Evolutionary conservation across 1,140 invertebrate species (phyloP), one percentile per base, ranked within the genome.

Genomic region (Drosophila melanica): DNA sequence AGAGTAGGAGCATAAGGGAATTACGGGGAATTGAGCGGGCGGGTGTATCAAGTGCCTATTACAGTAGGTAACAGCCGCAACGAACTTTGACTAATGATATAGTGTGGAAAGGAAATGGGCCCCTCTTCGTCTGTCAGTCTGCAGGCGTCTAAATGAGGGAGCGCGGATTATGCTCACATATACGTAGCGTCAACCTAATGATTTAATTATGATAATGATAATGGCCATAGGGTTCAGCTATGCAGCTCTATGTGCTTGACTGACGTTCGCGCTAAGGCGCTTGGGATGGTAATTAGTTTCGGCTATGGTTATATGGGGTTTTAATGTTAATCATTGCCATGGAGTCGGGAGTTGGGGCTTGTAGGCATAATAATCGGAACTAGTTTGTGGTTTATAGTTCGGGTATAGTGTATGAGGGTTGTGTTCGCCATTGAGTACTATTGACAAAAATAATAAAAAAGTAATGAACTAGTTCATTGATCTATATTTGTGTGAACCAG

Each of bases 131-230:
- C 23, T 45, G 47, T 27, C 16, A 27, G 55, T 41, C 55, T 53
- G 12, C 41, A 4, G 14, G 33, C 58, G 55, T 60, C 54, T 58
- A 57, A 64, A 41, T 51, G 75, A 58, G 58, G 62, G 27, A 70
- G 68, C 53, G 60, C 39, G 63, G 48, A 65, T 51, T 64, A 60
- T 67, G 67, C 50, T 67, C 55, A 7, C 27, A 55, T 14, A 53
- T 11, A 53, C 4, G 20, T 23, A 79, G 64, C 59, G 63, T 67
- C 57, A 64, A 68, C 53, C 79, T 89, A 89, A 87, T 89, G 84
- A 82, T 81, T 87, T 82, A 77, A 89, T 87, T 87, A 89, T 89
- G 79, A 70, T 79, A 89, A 86, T 86, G 57, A 67, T 70, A 45
- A 77, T 82, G 45, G 45, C 75, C 57, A 54, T 33, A 23, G 66